Evolutionary conservation across 2,113 vertebrate species (phyloP).

Genomic region (Caracal caracal): DNA sequence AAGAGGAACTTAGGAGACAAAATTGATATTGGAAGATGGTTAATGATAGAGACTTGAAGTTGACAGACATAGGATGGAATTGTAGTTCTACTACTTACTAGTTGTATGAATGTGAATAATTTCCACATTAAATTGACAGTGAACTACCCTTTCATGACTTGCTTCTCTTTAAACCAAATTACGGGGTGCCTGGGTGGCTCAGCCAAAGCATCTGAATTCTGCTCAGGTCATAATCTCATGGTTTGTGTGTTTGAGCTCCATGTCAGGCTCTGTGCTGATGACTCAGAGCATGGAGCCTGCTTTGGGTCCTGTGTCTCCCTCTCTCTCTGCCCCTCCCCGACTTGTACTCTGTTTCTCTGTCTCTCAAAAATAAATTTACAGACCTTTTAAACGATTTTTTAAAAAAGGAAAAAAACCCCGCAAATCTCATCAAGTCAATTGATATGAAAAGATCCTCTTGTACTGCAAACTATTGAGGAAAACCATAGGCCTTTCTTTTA

Average conservation of each 20-base stretch:
- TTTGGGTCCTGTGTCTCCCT: no score
- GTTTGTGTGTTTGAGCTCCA: no score
- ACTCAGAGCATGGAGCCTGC: no score
- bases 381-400: no score
- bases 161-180: neutral
- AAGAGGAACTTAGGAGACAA: neutral
- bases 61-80: neutral
- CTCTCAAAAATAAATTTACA: no score
- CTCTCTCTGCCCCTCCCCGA: no score
- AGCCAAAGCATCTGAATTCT: no score
- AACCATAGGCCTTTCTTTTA: neutral
- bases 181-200: no score
- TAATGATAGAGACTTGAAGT: neutral
- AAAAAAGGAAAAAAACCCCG: no score
- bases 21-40: neutral
- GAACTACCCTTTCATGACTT: neutral
- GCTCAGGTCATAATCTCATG: no score
- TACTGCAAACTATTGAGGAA: neutral
- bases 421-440: neutral
- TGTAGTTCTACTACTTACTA: neutral
- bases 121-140: neutral
- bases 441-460: neutral
- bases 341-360: no score
- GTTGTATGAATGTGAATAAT: neutral
- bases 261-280: no score